Base-by-base conservation (phyloP, 2,113 vertebrate genomes). In the Brienomyrus brachyistius region DNA sequence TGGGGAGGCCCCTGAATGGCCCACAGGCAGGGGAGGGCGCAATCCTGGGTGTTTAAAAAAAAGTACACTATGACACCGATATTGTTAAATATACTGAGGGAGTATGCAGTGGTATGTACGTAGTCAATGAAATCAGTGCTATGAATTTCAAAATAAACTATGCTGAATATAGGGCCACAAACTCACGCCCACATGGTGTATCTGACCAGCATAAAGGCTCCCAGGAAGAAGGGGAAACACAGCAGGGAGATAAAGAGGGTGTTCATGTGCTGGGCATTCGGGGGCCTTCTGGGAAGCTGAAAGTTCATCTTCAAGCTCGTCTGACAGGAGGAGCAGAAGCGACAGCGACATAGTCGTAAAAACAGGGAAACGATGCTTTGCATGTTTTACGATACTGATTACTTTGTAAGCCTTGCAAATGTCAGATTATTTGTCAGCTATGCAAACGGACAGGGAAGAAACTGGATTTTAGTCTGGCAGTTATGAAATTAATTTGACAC, bases 191-290 rank as follows among this genome's bases (percentile, higher is more conserved):
- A 98, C 48, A 98, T 84, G 6, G 93, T 95, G 35, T 97, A 98
- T 84, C 90, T 92, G 87, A 97, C 91, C 92, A 95, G 96, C 62
- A 95, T 0, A 0, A 95, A 94, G 0, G 97, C 94, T 0, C 97
- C 96, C 89, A 97, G 91, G 94, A 98, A 98, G 5, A 95, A 96
- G 0, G 98, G 98, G 92, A 97, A 96, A 88, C 94, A 98, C n/a
- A 98, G 93, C 50, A 98, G 94, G 0, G 93, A 93, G 91, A 96
- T 92, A 94, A 98, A 98, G 3, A 97, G 0, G 0, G 96, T 96
- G 90, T 90, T 96, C 97, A 98, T 98, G 56, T 92, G 96, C 0
- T 94, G 97, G 0, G 97, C 96, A 56, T 95, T 95, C 97, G 97
- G 98, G 27, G 95, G 96, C 90, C 96, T 96, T 89, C 94, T 95